Evolutionary conservation across 2,113 vertebrate species (phyloP).

Genomic region (Cichladusa arquata): DNA sequence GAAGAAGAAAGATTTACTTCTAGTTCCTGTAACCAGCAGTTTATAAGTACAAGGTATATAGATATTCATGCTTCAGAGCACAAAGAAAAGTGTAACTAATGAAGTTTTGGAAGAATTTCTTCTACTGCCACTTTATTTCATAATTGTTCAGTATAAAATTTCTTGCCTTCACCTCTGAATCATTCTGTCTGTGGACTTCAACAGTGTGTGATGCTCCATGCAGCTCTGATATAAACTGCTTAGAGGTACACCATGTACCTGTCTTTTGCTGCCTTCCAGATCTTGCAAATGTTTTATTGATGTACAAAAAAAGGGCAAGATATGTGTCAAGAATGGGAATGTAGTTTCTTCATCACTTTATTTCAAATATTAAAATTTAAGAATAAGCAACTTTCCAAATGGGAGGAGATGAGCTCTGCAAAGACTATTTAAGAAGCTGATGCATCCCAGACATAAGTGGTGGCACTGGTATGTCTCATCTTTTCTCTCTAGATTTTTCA

Average conservation of each 20-base stretch:
- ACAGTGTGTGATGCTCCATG: accelerated
- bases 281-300: background rate
- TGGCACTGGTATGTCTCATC: background rate
- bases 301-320: background rate
- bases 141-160: background rate
- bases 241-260: background rate
- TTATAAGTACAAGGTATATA: background rate
- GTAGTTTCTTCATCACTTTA: background rate
- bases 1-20: background rate
- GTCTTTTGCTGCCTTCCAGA: background rate
- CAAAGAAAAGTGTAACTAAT: background rate
- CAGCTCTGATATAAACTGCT: background rate
- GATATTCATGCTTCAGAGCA: background rate
- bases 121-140: background rate
- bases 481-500: background rate
- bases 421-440: background rate
- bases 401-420: background rate
- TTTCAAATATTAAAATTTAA: background rate
- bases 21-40: background rate
- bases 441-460: background rate
- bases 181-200: background rate
- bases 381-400: background rate
- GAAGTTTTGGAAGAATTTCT: background rate
- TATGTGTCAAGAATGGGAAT: background rate
- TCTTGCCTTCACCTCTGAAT: background rate